Evolutionary conservation across 2,797 vertebrate species (phyloP), one percentile per base, ranked within the genome.

Genomic region (Eurystomus glaucurus): DNA sequence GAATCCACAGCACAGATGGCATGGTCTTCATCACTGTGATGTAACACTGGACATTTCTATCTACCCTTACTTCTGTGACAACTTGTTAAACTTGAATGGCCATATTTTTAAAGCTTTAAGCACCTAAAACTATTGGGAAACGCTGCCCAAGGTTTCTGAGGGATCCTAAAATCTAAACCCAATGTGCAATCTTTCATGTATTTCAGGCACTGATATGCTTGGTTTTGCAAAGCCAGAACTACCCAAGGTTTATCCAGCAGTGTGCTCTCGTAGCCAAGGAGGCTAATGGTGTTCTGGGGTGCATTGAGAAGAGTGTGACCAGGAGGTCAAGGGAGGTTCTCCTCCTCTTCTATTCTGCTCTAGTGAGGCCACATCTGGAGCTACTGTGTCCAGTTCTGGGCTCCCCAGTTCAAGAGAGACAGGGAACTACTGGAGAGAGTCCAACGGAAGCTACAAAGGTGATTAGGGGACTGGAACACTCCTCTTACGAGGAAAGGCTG

Each of bases 131-230:
- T 8, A 48, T 2, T 85, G 3, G 25, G 22, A 83, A 37, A 68
- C 6, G 22, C 1, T 14, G 10, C 10, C 60, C 0, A 0, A 84
- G 22, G 11, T 57, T 93, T 72, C 35, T 54, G n/a, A 58, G 20
- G n/a, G 41, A 65, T 50, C 17, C 39, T 83, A 87, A 88, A 80
- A 70, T 21, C 45, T 62, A 76, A 79, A 55, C 8, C 3, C 6
- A 52, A 20, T 33, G 85, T 14, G 3, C 21, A 71, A 54, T 31
- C 29, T 61, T 79, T 61, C 20, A 33, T 17, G 6, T 28, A 55
- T 33, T 71, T 93, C 35, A 85, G n/a, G 37, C 39, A 57, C 41
- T 45, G 14, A 48, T 69, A 10, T 4, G 22, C 43, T 70, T 50
- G 17, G 10, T 35, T 69, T 80, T 45, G 39, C 46, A 78, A 66